Base-by-base conservation (phyloP, 1,140 invertebrate species). In the Glossosoma conforme region DNA sequence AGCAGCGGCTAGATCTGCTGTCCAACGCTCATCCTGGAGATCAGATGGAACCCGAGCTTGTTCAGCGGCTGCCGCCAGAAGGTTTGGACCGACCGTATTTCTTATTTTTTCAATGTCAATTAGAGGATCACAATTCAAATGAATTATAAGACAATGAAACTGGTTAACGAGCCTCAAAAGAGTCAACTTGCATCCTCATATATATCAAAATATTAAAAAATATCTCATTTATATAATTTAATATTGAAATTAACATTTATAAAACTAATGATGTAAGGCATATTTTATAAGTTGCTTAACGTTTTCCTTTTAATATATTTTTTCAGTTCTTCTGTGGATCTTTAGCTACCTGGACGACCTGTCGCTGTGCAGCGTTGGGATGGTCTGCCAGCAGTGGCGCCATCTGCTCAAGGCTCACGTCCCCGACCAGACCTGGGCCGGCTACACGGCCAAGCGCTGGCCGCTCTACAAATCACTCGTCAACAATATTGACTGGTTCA, bases 291-390 rank as follows among this genome's bases (percentile, higher is more conserved):
- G n/a, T n/a, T n/a, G n/a, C n/a, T n/a, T n/a, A n/a, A n/a, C n/a
- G n/a, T n/a, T n/a, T n/a, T n/a, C n/a, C n/a, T n/a, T n/a, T n/a
- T n/a, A n/a, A n/a, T n/a, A n/a, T 72, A 58, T 65, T 49, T 60
- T 77, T 68, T 51, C 75, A 85, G 91, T 97, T 44, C 76, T 94
- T 59, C 74, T 94, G 9, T 81, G 84, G 35, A 89, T 95, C 49
- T 94, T 97, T 68, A 85, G 83, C 17, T 88, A 92, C 65, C 71
- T 96, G 58, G 93, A 97, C 65, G 91, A 95, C 66, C 81, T 96
- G 53, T 93, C 91, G 3, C 70, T 95, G 52, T 91, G 89, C 85
- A 83, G 85, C 67, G 84, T 87, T 55, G 83, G 86, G 53, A 83
- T 89, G 71, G 91, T 94, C 14, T 93, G 91, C 66, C 75, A 81